These are phyloP conservation scores for Pseudomyrmex flavicornis DNA, from an alignment of 1,140 invertebrate genomes.

Conservation along the genomic window DNA sequence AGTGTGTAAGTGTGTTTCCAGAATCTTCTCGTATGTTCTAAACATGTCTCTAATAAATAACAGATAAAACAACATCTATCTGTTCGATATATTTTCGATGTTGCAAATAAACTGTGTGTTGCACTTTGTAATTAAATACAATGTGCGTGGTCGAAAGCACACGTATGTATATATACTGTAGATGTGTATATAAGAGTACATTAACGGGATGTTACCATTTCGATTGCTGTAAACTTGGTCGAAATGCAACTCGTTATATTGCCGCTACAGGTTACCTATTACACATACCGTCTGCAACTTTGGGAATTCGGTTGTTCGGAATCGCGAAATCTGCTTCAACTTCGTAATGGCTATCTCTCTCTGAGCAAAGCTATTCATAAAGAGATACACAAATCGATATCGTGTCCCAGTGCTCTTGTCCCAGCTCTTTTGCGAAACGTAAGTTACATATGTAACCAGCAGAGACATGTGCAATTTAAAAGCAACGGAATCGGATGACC, in stretches of 20 bases:
- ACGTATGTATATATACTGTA: background rate
- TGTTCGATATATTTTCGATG: background rate
- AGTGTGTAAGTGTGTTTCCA: too few relatives aligned
- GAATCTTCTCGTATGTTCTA: too few relatives aligned
- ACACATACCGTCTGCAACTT: too few relatives aligned
- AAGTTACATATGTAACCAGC: too few relatives aligned
- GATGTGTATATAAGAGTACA: too few relatives aligned
- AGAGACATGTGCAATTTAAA: too few relatives aligned
- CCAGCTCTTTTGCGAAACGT: background rate
- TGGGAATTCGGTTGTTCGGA: too few relatives aligned
- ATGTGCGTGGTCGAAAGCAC: background rate
- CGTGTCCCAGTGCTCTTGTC: background rate
- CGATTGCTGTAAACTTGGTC: background rate
- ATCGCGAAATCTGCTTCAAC: too few relatives aligned
- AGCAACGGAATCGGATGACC: too few relatives aligned
- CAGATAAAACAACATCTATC: constrained; percentile 2
- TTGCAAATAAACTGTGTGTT: background rate
- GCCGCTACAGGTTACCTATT: background rate
- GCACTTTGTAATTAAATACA: background rate
- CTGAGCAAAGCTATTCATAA: background rate
- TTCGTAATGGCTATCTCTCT: background rate
- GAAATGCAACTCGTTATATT: background rate
- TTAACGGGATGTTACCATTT: too few relatives aligned
- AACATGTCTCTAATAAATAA: background rate
- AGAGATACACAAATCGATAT: constrained; percentile 10